Base-by-base conservation (phyloP, 2,113 vertebrate genomes). In the Puffinus mauretanicus region DNA sequence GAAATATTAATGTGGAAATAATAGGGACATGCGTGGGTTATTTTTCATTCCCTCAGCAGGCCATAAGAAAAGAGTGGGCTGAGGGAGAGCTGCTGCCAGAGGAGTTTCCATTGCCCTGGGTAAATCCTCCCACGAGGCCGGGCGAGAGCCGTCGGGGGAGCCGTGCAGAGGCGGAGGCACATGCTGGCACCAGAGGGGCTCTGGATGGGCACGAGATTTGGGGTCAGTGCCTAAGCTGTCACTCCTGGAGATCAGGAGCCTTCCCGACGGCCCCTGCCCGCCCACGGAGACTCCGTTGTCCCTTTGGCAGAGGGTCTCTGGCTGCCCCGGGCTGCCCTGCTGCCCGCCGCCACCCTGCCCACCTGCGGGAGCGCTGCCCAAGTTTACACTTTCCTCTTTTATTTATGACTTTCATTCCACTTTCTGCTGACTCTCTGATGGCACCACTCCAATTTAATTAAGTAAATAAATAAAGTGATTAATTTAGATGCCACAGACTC, bases 401-500 rank as follows among this genome's bases (percentile, higher is more conserved):
- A 51, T 71, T 69, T 42, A 21, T 38, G 79, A 72, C 86, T 93
- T 93, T 49, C 73, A 84, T 77, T 76, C 64, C 58, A 34, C 85
- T 86, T 89, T 77, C 76, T 73, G 88, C 60, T 78, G 92, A 22
- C 67, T 75, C 44, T 26, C 62, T 34, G 64, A 52, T 93, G 95
- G 90, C 73, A 85, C 38, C 18, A 3, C 58, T 93, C 86, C 93
- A 80, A 81, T 87, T 83, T 83, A 93, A 93, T 90, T 90, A 93
- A 84, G 73, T 62, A 92, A 94, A 90, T 90, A 94, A 92, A 90
- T 69, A 80, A 61, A 67, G 29, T 22, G 78, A 94, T 93, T 94
- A 76, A 88, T 88, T 80, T 38, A 24, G 10, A 65, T 40, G 54
- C 58, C 17, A 9, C 2, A 13, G 71, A n/a, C 86, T 44, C 46